A percentile compares a stretch with the other conserved stretches of the same genome.
Evolutionary conservation across 2,888 invertebrate genomes (phyloP).

Genomic region (Drosophila diplacantha): DNA sequence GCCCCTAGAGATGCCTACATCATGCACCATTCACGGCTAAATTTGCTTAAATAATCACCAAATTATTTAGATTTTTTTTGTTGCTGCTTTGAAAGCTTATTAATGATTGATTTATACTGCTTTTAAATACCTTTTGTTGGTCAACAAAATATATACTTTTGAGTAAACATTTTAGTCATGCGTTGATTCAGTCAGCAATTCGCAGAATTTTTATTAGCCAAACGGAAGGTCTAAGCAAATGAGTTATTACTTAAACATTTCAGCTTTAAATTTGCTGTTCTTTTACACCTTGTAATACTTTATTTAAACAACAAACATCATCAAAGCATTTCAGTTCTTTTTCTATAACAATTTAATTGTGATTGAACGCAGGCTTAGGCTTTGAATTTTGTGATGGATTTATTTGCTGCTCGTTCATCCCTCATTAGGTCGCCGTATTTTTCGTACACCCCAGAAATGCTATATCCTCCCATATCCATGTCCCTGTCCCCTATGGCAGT

Average conservation of each 20-base stretch:
- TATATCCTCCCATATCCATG: not conserved
- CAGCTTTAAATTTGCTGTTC: too few species aligned
- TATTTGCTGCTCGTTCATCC: slow-evolving; percentile 12
- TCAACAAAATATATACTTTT: not conserved
- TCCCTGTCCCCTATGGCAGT: not conserved
- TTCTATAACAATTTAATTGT: not conserved
- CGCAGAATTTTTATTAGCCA: not conserved
- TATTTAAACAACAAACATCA: too few species aligned
- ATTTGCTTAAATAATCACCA: slow-evolving; percentile 1
- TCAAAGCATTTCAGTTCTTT: not conserved
- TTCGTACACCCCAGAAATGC: slow-evolving; percentile 7
- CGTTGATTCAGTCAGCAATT: not conserved
- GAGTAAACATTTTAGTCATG: not conserved
- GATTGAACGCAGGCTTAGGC: not conserved
- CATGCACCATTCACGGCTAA: slow-evolving; percentile 7
- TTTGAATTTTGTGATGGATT: slow-evolving; percentile 8
- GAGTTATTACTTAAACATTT: not conserved
- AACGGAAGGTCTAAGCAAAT: not conserved
- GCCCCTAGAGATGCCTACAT: slow-evolving; percentile 7
- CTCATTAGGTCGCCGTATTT: slow-evolving; percentile 18
- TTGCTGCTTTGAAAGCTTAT: not conserved
- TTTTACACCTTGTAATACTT: not conserved
- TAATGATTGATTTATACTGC: not conserved
- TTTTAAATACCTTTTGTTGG: not conserved
- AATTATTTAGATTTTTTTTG: slow-evolving; percentile 2